These are phyloP conservation scores for Ectobius pallidus DNA, from an alignment of 2,888 invertebrate genomes.

Conservation along the genomic window DNA sequence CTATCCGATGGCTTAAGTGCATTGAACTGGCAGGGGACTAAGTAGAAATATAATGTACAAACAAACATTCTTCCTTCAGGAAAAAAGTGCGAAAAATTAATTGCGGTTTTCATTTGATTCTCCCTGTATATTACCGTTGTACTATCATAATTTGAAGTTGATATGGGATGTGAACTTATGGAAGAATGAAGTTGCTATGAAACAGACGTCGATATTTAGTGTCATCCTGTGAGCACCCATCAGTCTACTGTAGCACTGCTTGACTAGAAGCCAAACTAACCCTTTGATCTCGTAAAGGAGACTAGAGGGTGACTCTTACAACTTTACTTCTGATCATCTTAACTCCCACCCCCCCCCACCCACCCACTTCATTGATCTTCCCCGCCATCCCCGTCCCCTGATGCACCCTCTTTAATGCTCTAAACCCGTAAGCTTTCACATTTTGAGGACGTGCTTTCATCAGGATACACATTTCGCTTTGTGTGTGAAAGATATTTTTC, in stretches of 20 bases:
- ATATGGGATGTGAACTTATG: too few relatives aligned
- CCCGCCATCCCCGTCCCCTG: not conserved
- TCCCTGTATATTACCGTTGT: too few relatives aligned
- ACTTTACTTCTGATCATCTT: constrained; percentile 8
- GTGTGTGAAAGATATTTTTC: not conserved
- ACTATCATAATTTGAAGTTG: too few relatives aligned
- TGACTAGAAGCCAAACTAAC: constrained; percentile 10
- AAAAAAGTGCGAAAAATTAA: too few relatives aligned
- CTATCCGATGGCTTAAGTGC: too few relatives aligned
- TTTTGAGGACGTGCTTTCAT: constrained; percentile 16
- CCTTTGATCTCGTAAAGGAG: constrained; percentile 21
- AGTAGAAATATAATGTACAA: too few relatives aligned
- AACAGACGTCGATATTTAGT: too few relatives aligned
- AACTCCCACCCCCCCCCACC: not conserved
- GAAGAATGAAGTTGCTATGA: too few relatives aligned
- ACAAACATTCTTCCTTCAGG: too few relatives aligned
- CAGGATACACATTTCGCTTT: constrained; percentile 1
- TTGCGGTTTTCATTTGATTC: too few relatives aligned
- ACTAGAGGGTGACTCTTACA: constrained; percentile 6
- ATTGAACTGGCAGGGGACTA: too few relatives aligned
- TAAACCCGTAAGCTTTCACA: constrained; percentile 5
- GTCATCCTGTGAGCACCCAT: too few relatives aligned
- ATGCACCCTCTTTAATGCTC: not conserved
- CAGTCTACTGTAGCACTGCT: not conserved
- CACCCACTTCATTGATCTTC: constrained; percentile 2